These are phyloP conservation scores for Spheniscus mendiculus DNA, from an alignment of 2,113 vertebrate genomes.

Conservation along the genomic window DNA sequence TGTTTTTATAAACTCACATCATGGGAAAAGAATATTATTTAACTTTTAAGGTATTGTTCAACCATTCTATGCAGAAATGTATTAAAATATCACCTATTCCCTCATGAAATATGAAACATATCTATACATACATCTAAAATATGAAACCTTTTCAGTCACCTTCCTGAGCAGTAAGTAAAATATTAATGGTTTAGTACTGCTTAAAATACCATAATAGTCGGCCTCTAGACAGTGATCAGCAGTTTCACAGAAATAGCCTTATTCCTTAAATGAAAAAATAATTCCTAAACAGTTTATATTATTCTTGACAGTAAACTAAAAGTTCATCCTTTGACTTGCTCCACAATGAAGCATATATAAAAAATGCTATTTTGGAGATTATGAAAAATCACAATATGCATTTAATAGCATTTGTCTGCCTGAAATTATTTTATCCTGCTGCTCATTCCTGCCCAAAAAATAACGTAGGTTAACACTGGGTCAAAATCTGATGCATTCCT, in stretches of 20 bases:
- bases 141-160: not conserved
- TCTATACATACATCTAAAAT: not conserved
- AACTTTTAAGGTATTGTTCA: not conserved
- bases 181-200: not conserved
- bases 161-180: not conserved
- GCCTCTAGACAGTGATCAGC: not conserved
- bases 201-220: not conserved
- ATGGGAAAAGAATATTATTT: not conserved
- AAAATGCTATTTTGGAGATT: not conserved
- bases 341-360: not conserved
- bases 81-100: not conserved
- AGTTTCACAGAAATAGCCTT: not conserved
- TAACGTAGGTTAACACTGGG: not conserved
- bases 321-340: not conserved
- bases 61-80: not conserved
- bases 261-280: not conserved
- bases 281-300: not conserved
- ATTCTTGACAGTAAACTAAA: not conserved
- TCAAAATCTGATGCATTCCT: not conserved
- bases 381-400: not conserved
- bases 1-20: accelerated
- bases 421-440: not conserved
- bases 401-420: not conserved
- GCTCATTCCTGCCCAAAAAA: not conserved
- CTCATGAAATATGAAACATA: not conserved